These are phyloP conservation scores for Ostrea denselamellosa DNA, from an alignment of 1,140 invertebrate species.

Conservation along the genomic window DNA sequence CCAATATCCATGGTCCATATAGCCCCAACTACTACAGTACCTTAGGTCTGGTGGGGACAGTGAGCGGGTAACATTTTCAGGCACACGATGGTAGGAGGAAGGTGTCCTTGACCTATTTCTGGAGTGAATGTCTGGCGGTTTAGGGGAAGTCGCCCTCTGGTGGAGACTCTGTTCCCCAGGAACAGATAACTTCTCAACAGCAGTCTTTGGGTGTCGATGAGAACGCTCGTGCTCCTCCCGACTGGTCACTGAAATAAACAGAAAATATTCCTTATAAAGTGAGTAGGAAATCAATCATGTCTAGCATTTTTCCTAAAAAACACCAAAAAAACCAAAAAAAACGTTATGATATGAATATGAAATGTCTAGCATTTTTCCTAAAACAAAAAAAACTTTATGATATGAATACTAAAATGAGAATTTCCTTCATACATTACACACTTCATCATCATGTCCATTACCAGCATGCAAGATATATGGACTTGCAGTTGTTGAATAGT, in stretches of 20 bases:
- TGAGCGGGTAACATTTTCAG: slow-evolving; percentile 84
- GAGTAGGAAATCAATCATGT: not conserved
- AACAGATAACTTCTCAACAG: slow-evolving; percentile 51
- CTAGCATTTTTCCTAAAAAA: not conserved
- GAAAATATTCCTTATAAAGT: not conserved
- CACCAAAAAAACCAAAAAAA: not conserved
- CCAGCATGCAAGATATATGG: not conserved
- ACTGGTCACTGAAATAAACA: slow-evolving; percentile 28
- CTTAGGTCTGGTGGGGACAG: slow-evolving; percentile 87
- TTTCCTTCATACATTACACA: not conserved
- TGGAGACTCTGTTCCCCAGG: slow-evolving; percentile 49
- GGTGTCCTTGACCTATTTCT: slow-evolving; percentile 79
- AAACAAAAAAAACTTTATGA: not conserved
- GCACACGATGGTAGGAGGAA: slow-evolving; percentile 79
- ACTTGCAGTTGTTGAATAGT: not conserved
- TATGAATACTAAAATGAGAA: not conserved
- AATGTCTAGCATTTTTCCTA: not conserved
- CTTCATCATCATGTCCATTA: not conserved
- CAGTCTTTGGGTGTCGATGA: slow-evolving; percentile 10
- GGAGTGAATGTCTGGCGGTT: slow-evolving; percentile 78
- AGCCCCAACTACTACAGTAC: no score
- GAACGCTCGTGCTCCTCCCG: slow-evolving; percentile 37
- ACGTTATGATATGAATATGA: not conserved
- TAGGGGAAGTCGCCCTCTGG: slow-evolving; percentile 72
- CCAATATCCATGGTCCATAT: no score